phyloP scores from a whole-genome alignment of 1,140 invertebrate species.

The Drosophila micromelanica region DNA sequence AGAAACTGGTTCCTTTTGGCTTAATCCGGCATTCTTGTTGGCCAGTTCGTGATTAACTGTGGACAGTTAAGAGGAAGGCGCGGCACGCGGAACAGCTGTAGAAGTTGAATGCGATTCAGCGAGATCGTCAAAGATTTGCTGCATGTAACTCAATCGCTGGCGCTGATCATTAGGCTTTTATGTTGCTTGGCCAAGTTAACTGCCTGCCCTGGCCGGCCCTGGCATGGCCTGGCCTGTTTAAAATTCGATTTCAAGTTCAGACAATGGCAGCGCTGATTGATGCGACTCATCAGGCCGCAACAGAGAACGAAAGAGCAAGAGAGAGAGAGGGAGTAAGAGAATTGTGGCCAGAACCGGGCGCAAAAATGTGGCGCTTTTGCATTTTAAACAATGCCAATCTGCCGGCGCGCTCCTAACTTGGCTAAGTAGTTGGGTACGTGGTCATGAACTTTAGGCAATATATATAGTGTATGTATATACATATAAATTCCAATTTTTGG shows the following conservation, averaged over 20 bases:
- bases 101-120: constrained; percentile 15
- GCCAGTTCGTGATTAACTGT: constrained; percentile 78
- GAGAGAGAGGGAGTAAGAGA: background rate
- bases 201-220: constrained; percentile 1
- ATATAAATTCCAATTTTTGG: constrained; percentile 51
- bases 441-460: constrained; percentile 54
- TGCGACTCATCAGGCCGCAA: constrained; percentile 61
- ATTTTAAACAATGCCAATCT: constrained; percentile 63
- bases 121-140: constrained; percentile 69
- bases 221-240: constrained; percentile 52
- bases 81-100: background rate
- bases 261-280: constrained; percentile 75
- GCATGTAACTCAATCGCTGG: constrained; percentile 79
- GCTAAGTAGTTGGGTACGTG: constrained; percentile 64
- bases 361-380: constrained; percentile 46
- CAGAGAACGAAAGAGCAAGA: constrained; percentile 11
- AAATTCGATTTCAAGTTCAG: constrained; percentile 78
- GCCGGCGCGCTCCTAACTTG: constrained; percentile 35
- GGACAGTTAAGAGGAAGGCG: constrained; percentile 61
- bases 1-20: constrained; percentile 60
- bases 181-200: constrained; percentile 41
- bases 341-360: constrained; percentile 13
- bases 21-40: constrained; percentile 73
- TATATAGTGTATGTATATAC: constrained; percentile 2
- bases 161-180: constrained; percentile 80